Base-by-base conservation (phyloP, 2,888 invertebrate species). In the Baronia brevicornis region DNA sequence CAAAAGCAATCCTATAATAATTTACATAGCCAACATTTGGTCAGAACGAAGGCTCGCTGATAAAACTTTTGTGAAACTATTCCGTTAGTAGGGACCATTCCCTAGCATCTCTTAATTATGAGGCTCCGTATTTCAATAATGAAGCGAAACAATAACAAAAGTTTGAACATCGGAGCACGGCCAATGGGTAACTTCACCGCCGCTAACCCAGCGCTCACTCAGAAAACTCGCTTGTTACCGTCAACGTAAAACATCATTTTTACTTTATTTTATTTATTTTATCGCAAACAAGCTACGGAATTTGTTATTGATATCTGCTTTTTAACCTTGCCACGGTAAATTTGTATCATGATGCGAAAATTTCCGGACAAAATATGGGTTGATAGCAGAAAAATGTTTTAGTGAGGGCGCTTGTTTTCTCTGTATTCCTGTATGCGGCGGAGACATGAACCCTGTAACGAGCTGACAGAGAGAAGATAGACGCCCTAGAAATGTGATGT, bases 121-220 rank as follows among this genome's bases (percentile, higher is more conserved):
- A 64, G 63, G 66, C 68, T 68, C 64, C 70, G 73, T 78, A 79
- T 80, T 75, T 80, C 78, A 80, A 78, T 82, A 84, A 84, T 79
- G 75, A 80, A 82, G 69, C 60, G 69, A 72, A 79, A 80, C 78
- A 80, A 82, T 80, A 80, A 79, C 74, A 73, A 77, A 84, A 84
- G 77, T 84, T 80, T 68, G 68, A 73, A 68, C 67, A 66, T 48
- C 60, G 69, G 59, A 60, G 60, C 62, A 60, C 63, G 64, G 66
- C 60, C 62, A 53, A 60, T 60, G 69, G 57, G 59, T 69, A 73
- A 73, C 70, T 74, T 68, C 52, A 47, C 47, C 48, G 58, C 63
- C 72, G 77, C 74, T 78, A 71, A 69, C 75, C 71, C 72, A 80
- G 77, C 75, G 77, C 69, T 65, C 53, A 45, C 56, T 71, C 54